phyloP scores from a whole-genome alignment of 2,797 vertebrate species.

The Enteromius unitaeniatus region DNA sequence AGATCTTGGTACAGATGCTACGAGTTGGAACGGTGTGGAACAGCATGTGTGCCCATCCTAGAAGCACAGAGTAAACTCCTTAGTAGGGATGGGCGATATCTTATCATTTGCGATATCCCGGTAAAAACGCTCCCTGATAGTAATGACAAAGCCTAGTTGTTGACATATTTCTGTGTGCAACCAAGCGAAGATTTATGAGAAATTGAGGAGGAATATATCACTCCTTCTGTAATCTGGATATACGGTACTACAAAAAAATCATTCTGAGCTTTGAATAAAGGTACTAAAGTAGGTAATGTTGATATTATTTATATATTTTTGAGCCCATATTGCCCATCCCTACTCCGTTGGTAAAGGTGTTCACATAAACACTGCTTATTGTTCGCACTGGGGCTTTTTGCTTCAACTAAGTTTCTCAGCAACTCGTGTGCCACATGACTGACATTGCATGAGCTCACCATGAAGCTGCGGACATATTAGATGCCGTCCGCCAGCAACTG shows the following conservation, averaged over 20 bases:
- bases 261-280: too few relatives aligned
- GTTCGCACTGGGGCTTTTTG: conserved; percentile 43
- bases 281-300: too few relatives aligned
- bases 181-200: too few relatives aligned
- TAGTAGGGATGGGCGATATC: not conserved
- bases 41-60: not conserved
- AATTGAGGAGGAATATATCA: too few relatives aligned
- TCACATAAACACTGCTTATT: conserved; percentile 41
- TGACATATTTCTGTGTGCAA: too few relatives aligned
- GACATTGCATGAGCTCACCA: conserved; percentile 28
- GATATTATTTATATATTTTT: not conserved
- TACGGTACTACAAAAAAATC: too few relatives aligned
- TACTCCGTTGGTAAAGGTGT: conserved; percentile 26
- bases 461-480: not conserved
- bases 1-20: not conserved
- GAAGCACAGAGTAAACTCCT: conserved; percentile 10
- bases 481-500: not conserved
- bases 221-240: too few relatives aligned
- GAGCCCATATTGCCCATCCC: not conserved
- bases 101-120: not conserved
- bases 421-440: conserved; percentile 33
- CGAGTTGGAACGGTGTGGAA: conserved; percentile 8
- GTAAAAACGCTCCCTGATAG: not conserved
- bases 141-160: too few relatives aligned
- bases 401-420: conserved; percentile 23